A percentile compares a stretch with the other conserved stretches of the same genome.
These are phyloP conservation scores for Himalopsyche kuldschensis DNA, from an alignment of 2,888 invertebrate species.

Conservation along the genomic window DNA sequence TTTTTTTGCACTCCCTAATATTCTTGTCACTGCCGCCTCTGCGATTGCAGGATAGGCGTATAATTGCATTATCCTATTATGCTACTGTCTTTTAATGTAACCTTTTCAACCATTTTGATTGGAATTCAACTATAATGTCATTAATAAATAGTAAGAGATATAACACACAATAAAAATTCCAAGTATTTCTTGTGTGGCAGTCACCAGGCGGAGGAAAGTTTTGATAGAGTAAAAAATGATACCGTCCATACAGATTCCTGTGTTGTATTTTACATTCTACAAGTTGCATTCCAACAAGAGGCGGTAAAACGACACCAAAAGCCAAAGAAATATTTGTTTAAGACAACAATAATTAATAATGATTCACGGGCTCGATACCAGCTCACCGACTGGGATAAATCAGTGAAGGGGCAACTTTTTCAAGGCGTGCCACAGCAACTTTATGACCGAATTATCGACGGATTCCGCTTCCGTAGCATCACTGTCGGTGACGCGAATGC, in stretches of 20 bases:
- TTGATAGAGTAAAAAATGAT: conserved; percentile 8
- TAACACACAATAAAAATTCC: background rate
- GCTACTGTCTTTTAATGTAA: background rate
- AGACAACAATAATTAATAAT: conserved; percentile 34
- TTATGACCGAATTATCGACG: background rate
- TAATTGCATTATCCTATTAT: no score
- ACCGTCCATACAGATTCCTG: background rate
- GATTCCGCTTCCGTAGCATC: background rate
- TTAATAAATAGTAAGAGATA: background rate
- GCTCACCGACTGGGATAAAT: conserved; percentile 6
- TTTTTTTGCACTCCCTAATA: no score
- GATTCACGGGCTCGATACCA: conserved; percentile 26
- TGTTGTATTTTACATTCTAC: conserved; percentile 5
- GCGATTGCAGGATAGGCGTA: no score
- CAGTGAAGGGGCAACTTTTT: background rate
- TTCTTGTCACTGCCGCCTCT: no score
- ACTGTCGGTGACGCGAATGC: background rate
- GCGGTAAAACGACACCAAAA: conserved; percentile 7
- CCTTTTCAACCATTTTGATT: background rate
- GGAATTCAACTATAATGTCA: background rate
- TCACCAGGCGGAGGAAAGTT: background rate
- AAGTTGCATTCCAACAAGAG: background rate
- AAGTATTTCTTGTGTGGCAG: background rate
- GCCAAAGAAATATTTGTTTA: conserved; percentile 31
- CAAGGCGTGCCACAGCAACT: background rate